phyloP scores from a whole-genome alignment of 1,140 invertebrate genomes.

The Drosophila grimshawi region DNA sequence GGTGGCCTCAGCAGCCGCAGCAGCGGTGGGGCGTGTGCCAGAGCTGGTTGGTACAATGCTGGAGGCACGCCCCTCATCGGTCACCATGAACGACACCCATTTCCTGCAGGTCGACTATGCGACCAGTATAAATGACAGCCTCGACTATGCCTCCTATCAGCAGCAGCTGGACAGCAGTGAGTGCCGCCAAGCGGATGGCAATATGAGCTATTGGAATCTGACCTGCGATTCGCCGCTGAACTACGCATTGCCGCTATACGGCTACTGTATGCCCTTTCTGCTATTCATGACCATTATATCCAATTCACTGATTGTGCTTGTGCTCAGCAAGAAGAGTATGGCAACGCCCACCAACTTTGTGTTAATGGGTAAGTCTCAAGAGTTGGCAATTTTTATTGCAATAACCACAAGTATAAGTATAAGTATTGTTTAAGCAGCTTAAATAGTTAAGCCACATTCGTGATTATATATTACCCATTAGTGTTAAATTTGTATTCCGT shows the following conservation, averaged over 20 bases:
- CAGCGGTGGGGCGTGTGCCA: slow-evolving; percentile 12
- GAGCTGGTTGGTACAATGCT: slow-evolving; percentile 3
- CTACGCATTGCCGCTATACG: slow-evolving; percentile 75
- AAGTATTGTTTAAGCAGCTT: no score
- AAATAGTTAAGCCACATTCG: no score
- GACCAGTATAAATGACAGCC: slow-evolving; percentile 42
- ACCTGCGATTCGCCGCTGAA: slow-evolving; percentile 77
- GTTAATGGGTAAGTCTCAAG: slow-evolving; percentile 86
- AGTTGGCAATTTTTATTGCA: background rate
- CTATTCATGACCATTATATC: slow-evolving; percentile 94
- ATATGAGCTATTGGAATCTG: slow-evolving; percentile 74
- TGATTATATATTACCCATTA: no score
- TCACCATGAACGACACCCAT: slow-evolving; percentile 48
- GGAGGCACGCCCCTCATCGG: background rate
- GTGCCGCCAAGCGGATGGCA: slow-evolving; percentile 51
- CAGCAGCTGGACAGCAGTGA: slow-evolving; percentile 43
- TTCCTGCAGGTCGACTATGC: slow-evolving; percentile 58
- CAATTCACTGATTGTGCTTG: slow-evolving; percentile 94
- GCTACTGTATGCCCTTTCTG: slow-evolving; percentile 88
- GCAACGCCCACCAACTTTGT: slow-evolving; percentile 96
- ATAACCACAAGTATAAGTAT: background rate
- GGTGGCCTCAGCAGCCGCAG: background rate
- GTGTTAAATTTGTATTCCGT: no score
- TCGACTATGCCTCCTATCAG: slow-evolving; percentile 61
- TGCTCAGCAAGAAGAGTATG: slow-evolving; percentile 90